These are phyloP conservation scores for Trogon melanurus DNA, from an alignment of 2,113 vertebrate genomes.

Conservation along the genomic window DNA sequence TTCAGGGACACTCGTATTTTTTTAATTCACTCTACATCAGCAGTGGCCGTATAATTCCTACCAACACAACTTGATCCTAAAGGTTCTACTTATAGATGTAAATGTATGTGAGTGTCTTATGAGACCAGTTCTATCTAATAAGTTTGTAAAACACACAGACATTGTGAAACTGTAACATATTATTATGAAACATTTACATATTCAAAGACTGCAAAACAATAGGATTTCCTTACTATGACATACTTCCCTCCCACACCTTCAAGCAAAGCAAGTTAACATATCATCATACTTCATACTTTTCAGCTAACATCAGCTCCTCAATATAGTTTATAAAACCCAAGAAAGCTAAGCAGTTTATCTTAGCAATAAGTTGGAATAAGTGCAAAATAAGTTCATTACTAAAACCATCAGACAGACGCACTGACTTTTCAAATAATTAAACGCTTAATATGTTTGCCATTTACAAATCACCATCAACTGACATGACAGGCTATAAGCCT, in stretches of 20 bases:
- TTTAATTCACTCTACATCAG: neutral
- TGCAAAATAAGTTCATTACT: neutral
- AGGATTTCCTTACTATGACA: slow-evolving; percentile 37
- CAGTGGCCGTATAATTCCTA: neutral
- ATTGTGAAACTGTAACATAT: slow-evolving; percentile 29
- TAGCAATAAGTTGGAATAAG: neutral
- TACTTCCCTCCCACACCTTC: slow-evolving; percentile 30
- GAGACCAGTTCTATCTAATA: slow-evolving; percentile 16
- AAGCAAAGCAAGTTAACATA: slow-evolving; percentile 38
- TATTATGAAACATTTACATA: slow-evolving; percentile 60
- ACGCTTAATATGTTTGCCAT: neutral
- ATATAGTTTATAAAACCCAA: neutral
- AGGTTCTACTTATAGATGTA: neutral
- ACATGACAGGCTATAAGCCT: neutral
- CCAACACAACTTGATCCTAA: neutral
- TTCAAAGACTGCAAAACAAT: slow-evolving; percentile 37
- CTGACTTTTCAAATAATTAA: neutral
- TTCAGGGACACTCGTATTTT: neutral
- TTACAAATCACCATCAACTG: neutral
- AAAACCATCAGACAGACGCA: neutral
- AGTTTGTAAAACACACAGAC: slow-evolving; percentile 27
- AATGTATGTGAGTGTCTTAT: neutral
- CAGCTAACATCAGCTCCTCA: slow-evolving; percentile 27
- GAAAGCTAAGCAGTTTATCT: neutral
- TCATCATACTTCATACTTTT: neutral